Percentiles rank a stretch among this genome's conserved stretches.
phyloP scores from a whole-genome alignment of 2,113 vertebrate genomes.

The Macquaria australasica region DNA sequence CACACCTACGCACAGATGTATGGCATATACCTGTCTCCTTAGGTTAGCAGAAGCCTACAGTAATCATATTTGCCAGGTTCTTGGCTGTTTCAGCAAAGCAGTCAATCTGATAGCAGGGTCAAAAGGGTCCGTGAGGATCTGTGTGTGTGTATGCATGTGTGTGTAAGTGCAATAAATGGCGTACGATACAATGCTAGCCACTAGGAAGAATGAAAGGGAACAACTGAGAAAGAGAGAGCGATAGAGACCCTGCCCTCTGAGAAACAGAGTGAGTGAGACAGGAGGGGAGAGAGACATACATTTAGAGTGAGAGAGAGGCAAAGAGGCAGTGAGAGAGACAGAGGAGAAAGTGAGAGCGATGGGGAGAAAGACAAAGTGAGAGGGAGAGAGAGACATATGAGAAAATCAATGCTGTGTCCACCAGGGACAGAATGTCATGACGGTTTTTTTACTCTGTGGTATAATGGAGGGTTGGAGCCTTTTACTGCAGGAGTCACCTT shows the following conservation, averaged over 20 bases:
- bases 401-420: slow-evolving; percentile 82
- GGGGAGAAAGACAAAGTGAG: slow-evolving; percentile 40
- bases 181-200: slow-evolving; percentile 33
- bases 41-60: slow-evolving; percentile 53
- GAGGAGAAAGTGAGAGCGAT: not conserved
- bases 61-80: slow-evolving; percentile 71
- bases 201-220: slow-evolving; percentile 50
- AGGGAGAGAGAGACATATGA: slow-evolving; percentile 56
- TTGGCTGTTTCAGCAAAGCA: slow-evolving; percentile 73
- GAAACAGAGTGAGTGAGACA: slow-evolving; percentile 36
- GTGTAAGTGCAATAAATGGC: slow-evolving; percentile 40
- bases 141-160: slow-evolving; percentile 3
- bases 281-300: slow-evolving; percentile 35
- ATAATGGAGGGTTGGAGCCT: slow-evolving; percentile 77
- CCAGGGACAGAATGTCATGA: slow-evolving; percentile 81
- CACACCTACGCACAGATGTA: slow-evolving; percentile 47
- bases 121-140: slow-evolving; percentile 20
- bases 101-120: slow-evolving; percentile 63
- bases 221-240: slow-evolving; percentile 14
- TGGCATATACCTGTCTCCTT: slow-evolving; percentile 62
- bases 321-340: not conserved
- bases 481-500: slow-evolving; percentile 83
- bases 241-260: slow-evolving; percentile 26
- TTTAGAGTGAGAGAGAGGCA: not conserved
- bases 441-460: slow-evolving; percentile 66